These are phyloP conservation scores for Myotis pilosus DNA, from an alignment of 2,797 vertebrate genomes.

Conservation along the genomic window DNA sequence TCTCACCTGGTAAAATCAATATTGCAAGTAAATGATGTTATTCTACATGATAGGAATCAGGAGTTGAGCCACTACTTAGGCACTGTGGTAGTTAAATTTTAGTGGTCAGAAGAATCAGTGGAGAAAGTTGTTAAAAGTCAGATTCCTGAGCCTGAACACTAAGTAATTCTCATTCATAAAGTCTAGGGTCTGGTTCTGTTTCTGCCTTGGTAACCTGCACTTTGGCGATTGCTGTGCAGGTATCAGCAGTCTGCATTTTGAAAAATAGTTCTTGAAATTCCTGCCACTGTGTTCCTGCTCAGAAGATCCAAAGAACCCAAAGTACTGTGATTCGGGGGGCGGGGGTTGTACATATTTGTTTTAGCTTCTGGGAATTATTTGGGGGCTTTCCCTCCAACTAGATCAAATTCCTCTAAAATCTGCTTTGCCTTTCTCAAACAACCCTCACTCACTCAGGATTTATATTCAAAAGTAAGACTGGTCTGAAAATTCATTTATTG, in stretches of 20 bases:
- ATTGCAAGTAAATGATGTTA: background rate
- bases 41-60: background rate
- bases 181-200: background rate
- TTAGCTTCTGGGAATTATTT: background rate
- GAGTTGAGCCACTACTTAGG: background rate
- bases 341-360: background rate
- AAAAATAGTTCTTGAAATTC: background rate
- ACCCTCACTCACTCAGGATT: background rate
- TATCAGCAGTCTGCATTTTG: background rate
- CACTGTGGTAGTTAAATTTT: background rate
- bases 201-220: background rate
- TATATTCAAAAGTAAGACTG: background rate
- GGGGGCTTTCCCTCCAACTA: background rate
- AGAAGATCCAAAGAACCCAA: background rate
- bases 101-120: background rate
- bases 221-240: background rate
- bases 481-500: background rate
- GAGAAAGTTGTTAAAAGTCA: background rate
- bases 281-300: background rate
- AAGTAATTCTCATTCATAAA: background rate
- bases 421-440: background rate
- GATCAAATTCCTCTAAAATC: background rate
- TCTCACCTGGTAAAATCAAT: background rate
- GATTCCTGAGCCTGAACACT: background rate
- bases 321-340: background rate